Conservation (phyloP, 2,797 vertebrate species). For the Myripristis murdjan region DNA sequence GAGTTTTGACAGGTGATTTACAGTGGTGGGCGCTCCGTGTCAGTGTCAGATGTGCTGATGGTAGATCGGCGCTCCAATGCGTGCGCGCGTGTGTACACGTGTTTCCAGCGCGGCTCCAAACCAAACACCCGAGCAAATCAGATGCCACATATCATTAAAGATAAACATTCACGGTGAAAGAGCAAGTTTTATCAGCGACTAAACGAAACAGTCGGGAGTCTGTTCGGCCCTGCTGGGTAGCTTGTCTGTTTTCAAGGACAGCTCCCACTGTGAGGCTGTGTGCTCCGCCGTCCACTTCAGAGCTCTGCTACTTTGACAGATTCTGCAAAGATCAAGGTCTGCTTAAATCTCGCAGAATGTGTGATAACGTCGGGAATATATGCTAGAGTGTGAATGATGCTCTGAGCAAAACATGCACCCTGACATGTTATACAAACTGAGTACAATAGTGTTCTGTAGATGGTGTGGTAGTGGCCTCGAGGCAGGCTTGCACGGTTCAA, state of each 20-base stretch:
- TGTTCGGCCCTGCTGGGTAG: constrained; percentile 8
- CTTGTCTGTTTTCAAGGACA: constrained; percentile 19
- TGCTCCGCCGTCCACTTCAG: background rate
- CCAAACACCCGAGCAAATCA: constrained; percentile 35
- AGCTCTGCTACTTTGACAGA: background rate
- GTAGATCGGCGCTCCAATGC: background rate
- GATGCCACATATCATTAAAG: constrained; percentile 34
- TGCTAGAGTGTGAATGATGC: background rate
- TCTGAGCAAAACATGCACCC: background rate
- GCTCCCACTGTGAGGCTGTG: constrained; percentile 3
- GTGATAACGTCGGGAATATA: background rate
- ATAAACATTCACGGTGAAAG: constrained; percentile 38
- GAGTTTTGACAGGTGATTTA: constrained; percentile 40
- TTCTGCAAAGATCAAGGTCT: background rate
- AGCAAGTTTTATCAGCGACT: constrained; percentile 26
- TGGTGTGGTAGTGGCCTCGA: no score
- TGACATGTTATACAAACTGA: no score
- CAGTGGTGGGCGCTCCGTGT: constrained; percentile 23
- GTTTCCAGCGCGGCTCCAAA: constrained; percentile 21
- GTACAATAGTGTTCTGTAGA: no score
- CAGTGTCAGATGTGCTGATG: constrained; percentile 22
- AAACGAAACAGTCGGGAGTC: constrained; percentile 2
- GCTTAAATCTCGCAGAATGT: background rate
- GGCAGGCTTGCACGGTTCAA: no score
- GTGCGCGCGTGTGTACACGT: constrained; percentile 5